Evolutionary conservation across 2,797 vertebrate genomes (phyloP).

Genomic region (Alauda arvensis): DNA sequence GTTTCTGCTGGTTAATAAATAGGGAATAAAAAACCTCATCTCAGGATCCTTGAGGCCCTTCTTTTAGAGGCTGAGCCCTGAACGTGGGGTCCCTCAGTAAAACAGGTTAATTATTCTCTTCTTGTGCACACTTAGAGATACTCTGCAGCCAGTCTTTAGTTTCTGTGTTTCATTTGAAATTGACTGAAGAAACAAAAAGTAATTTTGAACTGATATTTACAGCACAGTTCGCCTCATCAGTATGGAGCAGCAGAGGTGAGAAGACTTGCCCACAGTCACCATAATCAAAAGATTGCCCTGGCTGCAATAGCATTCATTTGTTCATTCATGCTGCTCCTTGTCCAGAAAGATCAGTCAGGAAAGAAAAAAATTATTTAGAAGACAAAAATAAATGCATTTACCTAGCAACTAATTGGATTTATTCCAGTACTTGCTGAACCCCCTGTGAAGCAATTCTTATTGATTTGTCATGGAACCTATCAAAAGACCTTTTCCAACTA

Average conservation of each 20-base stretch:
- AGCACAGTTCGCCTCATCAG: background rate
- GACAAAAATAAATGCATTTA: background rate
- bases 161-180: background rate
- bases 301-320: background rate
- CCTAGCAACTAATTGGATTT: background rate
- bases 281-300: background rate
- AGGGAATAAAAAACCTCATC: background rate
- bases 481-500: background rate
- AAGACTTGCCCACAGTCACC: background rate
- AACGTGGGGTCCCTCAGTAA: background rate
- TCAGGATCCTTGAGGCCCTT: background rate
- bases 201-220: background rate
- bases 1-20: background rate
- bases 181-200: background rate
- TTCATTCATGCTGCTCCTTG: background rate
- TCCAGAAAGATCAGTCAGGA: background rate
- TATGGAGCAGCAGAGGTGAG: background rate
- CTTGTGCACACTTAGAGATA: background rate
- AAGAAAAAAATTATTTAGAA: background rate
- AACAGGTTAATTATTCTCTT: background rate
- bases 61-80: background rate
- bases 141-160: background rate
- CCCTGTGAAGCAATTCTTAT: background rate
- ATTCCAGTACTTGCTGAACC: constrained; percentile 7
- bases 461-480: constrained; percentile 6